Evolutionary conservation across 1,140 invertebrate species (phyloP), one percentile per base, ranked within the genome.

Genomic region (Drosophila sp.): DNA sequence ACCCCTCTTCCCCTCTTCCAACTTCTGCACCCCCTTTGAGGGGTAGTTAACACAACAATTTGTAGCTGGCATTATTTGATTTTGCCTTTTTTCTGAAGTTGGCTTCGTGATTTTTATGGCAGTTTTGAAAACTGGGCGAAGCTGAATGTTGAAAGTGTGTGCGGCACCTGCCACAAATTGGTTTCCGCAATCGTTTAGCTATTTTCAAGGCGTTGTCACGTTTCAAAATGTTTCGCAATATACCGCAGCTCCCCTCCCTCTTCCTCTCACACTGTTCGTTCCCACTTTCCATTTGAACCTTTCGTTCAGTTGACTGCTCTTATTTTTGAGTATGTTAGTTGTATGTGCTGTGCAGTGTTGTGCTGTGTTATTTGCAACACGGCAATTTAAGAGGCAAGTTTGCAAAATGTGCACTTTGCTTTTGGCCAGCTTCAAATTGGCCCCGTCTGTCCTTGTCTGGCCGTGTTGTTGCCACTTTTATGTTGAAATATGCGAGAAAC

Each of bases 211-310:
- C 64, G 61, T 50, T 82, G 79, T 82, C 79, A 82, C 79, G 79
- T 82, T 78, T 73, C 71, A 40, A 79, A 75, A 83, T 78, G 59
- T 82, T 78, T 78, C 41, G 64, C 79, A 75, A 82, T 83, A 66
- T 82, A 40, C 32, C 59, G 11, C 48, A 40, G 59, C 34, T 27
- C 54, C 4, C 16, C 11, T 9, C 7, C 58, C 11, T 8, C 8
- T 40, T 7, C 14, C 21, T 32, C 61, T 70, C 51, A 13, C 46
- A 61, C 11, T 63, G 3, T 36, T 25, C 18, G 18, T 40, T 50
- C 25, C 13, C 25, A 7, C 11, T 50, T 13, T 8, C 11, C 16
- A 18, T 57, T n/a, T 53, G 5, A 1, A 13, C 14, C 32, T 53
- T 36, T 18, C 50, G 18, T 16, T 53, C 14, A 36, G 50, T 36